Percentiles rank a stretch among this genome's conserved stretches.
These are phyloP conservation scores for Fregata magnificens DNA, from an alignment of 2,113 vertebrate species.

Conservation along the genomic window DNA sequence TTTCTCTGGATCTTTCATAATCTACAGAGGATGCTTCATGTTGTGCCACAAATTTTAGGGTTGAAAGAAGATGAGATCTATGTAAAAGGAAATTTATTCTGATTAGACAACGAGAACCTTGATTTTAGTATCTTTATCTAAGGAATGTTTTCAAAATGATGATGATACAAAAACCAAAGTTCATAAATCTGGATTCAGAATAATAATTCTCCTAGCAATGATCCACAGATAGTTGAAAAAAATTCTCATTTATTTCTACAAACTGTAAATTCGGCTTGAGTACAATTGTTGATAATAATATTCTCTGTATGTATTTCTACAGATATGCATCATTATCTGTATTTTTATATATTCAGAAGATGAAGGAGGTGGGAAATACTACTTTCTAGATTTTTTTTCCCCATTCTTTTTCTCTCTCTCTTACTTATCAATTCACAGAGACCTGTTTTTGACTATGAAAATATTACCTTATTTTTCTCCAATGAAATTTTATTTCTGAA, in stretches of 20 bases:
- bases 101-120: neutral
- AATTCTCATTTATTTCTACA: neutral
- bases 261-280: neutral
- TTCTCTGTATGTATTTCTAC: neutral
- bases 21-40: neutral
- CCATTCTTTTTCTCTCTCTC: neutral
- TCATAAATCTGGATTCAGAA: neutral
- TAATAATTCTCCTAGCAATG: neutral
- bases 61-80: neutral
- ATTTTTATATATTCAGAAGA: neutral
- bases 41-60: neutral
- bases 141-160: neutral
- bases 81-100: neutral
- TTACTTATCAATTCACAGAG: neutral
- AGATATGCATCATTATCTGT: neutral
- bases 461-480: neutral
- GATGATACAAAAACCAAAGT: neutral
- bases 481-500: neutral
- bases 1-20: neutral
- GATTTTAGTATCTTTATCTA: neutral
- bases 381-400: neutral
- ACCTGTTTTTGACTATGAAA: neutral
- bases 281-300: neutral
- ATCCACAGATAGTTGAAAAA: neutral
- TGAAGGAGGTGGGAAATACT: neutral